These are phyloP conservation scores for Aquatica leii DNA, from an alignment of 2,888 invertebrate genomes.

Conservation along the genomic window DNA sequence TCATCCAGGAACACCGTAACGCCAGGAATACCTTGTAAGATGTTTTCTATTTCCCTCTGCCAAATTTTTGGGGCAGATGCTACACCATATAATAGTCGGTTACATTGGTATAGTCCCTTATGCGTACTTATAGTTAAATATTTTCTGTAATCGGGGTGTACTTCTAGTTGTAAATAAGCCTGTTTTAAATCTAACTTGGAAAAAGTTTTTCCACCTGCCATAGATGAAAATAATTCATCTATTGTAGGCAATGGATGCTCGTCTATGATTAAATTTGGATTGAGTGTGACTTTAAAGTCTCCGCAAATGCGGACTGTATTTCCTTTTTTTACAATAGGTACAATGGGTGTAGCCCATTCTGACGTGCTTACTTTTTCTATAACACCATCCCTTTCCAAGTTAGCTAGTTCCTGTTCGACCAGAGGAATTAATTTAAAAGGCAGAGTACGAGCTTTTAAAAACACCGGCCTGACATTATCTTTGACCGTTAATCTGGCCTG, in stretches of 20 bases:
- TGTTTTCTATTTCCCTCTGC: conserved; percentile 5
- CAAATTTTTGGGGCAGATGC: conserved; percentile 28
- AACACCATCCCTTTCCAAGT: neutral
- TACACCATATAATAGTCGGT: conserved; percentile 50
- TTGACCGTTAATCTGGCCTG: neutral
- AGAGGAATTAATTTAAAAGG: neutral
- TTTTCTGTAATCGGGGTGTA: conserved; percentile 48
- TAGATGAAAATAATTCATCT: conserved; percentile 39
- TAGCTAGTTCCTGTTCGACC: conserved; percentile 3
- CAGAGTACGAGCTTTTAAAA: neutral
- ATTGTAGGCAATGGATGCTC: conserved; percentile 41
- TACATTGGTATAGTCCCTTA: conserved; percentile 49
- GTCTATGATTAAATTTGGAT: conserved; percentile 34
- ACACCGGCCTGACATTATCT: conserved; percentile 2
- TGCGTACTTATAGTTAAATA: conserved; percentile 52
- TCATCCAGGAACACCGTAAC: conserved; percentile 4
- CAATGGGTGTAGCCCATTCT: conserved; percentile 16
- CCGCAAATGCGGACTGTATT: conserved; percentile 12
- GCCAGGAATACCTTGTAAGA: neutral
- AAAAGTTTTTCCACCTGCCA: conserved; percentile 45
- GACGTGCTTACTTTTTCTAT: neutral
- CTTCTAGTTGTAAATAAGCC: conserved; percentile 54
- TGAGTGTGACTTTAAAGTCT: conserved; percentile 15
- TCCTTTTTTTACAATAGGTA: conserved; percentile 3
- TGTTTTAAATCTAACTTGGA: conserved; percentile 45